Base-by-base conservation (phyloP, 2,888 invertebrate genomes). In the Drosophila birchii region DNA sequence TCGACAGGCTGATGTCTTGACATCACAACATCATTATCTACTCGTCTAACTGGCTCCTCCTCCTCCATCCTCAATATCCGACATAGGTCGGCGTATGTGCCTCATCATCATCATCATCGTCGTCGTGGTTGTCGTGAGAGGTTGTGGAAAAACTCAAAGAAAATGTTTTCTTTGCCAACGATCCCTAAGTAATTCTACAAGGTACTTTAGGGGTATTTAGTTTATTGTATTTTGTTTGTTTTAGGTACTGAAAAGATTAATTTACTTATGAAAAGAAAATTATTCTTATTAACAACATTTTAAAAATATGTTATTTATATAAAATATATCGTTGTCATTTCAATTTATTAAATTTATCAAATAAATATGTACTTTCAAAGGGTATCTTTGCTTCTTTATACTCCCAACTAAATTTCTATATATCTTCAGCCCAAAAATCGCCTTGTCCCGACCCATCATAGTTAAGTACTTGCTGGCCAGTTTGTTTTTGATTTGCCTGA, bases 21-120 rank as follows among this genome's bases (percentile, higher is more conserved):
- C 90, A 80, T 64, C 87, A 77, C 85, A 88, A 84, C 87, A 86
- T 89, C 86, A 86, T 86, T 89, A 89, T 82, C 86, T 78, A 68
- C 78, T 76, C 75, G 66, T 71, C 76, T 81, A 75, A 59, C 77
- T 67, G 44, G 44, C 23, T 29, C 53, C 47, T 20, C 51, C 51
- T 45, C 26, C 49, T 20, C 20, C 16, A 2, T 43, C 26, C 43
- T 43, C 56, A 29, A 49, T 16, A 32, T 34, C 39, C 34, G 54
- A 49, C 20, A 44, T 59, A 36, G 26, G 20, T 6, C 1, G 45
- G 18, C 41, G 45, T 49, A 74, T 67, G 67, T 74, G 73, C 73
- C 68, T 74, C 75, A 75, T 74, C 73, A 73, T 58, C 60, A 20
- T 11, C 56, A 26, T 26, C 26, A 26, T 26, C 26, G 26, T 26